Conservation (phyloP, 1,140 invertebrate genomes). For the Leguminivora glycinivorella region DNA sequence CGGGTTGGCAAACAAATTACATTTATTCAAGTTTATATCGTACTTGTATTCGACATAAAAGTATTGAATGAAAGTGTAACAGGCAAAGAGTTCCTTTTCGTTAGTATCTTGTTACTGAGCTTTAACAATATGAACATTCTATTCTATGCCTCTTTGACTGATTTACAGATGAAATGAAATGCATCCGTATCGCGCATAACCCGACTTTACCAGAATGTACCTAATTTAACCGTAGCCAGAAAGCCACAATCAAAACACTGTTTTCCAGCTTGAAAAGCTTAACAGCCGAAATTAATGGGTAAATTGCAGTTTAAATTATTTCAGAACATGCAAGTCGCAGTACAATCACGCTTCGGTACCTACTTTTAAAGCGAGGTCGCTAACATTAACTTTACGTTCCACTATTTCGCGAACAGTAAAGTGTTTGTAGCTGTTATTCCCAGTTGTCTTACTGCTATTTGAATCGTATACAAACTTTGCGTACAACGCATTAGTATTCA, state of each 20-base stretch:
- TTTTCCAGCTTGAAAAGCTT: conserved; percentile 12
- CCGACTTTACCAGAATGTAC: neutral
- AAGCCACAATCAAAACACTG: neutral
- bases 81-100: too few relatives aligned
- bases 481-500: conserved; percentile 22
- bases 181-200: neutral
- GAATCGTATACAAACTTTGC: conserved; percentile 22
- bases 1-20: too few relatives aligned
- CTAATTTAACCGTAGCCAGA: neutral
- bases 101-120: too few relatives aligned
- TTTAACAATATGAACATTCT: too few relatives aligned
- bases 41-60: too few relatives aligned
- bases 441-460: conserved; percentile 26
- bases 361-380: conserved; percentile 16
- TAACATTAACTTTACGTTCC: conserved; percentile 2
- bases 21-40: too few relatives aligned
- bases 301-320: conserved; percentile 23
- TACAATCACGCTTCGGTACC: conserved; percentile 19
- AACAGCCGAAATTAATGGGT: conserved; percentile 15
- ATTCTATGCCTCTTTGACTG: too few relatives aligned
- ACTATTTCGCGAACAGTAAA: conserved; percentile 13
- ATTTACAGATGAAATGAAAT: neutral
- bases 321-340: neutral
- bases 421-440: neutral
- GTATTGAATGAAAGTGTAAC: too few relatives aligned